A percentile compares a stretch with the other conserved stretches of the same genome.
Evolutionary conservation across 2,113 vertebrate genomes (phyloP).

Genomic region (Clupea harengus): DNA sequence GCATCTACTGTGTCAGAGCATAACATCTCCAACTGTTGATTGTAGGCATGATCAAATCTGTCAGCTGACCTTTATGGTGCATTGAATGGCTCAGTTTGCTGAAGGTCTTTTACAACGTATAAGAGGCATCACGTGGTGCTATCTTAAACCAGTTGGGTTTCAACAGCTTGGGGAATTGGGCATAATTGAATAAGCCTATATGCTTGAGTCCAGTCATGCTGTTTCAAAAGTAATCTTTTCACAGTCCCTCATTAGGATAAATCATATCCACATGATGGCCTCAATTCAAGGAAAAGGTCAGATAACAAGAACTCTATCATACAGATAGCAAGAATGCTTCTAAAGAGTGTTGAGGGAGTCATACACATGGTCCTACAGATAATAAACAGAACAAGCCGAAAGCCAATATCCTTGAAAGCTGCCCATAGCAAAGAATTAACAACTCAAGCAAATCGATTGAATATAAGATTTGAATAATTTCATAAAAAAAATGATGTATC

Average conservation of each 20-base stretch:
- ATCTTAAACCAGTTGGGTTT: not conserved
- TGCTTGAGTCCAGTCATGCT: not conserved
- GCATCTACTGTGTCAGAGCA: not conserved
- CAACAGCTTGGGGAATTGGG: not conserved
- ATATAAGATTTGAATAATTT: too few species aligned
- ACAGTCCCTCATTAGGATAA: not conserved
- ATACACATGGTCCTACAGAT: not conserved
- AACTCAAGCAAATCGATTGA: too few species aligned
- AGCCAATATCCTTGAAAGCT: not conserved
- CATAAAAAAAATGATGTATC: too few species aligned
- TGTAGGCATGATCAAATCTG: not conserved
- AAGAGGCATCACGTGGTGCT: not conserved
- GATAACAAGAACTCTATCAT: not conserved
- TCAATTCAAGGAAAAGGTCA: not conserved
- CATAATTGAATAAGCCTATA: not conserved
- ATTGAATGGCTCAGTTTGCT: not conserved
- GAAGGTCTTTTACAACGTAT: not conserved
- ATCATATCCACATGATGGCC: slow-evolving; percentile 5
- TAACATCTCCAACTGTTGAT: not conserved
- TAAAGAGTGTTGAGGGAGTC: not conserved
- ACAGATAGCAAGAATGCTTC: not conserved
- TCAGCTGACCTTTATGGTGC: not conserved
- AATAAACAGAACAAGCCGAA: not conserved
- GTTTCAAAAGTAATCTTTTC: not conserved
- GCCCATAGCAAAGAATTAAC: not conserved